Evolutionary conservation across 37 sponge, comb jelly and placozoan species (phyloP), one percentile per base, ranked within the genome.

Genomic region (Crambe crambe): DNA sequence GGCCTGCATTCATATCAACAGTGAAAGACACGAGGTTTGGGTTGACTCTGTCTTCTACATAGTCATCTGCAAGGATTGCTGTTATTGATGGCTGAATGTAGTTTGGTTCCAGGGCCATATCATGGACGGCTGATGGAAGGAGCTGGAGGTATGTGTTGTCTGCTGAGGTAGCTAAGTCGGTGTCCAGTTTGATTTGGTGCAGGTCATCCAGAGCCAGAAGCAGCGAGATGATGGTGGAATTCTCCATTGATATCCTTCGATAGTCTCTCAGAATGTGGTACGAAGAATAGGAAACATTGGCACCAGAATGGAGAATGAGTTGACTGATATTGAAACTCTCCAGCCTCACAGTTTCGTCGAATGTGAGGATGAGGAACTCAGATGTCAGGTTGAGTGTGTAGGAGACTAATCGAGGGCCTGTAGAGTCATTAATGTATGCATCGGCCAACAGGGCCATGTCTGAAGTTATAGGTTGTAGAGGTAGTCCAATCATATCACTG

Each of bases 331-430:
- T 72, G 34, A 95, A 73, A 71, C 91, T 96, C 25, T 78, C 80
- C 26, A 83, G 72, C 76, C 93, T 87, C 41, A 96, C 81, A 4
- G 89, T 87, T 72, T 96, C 97, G 73, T 90, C 94, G 77, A 93
- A 96, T 44, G 93, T 93, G 32, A 96, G 87, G 9, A 61, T 21
- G 37, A 96, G 77, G n/a, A 35, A 27, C 56, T 93, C 97, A 32
- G 74, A 77, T 10, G 86, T 87, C 32, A 96, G 80, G 74, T 96
- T 76, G 41, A 93, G 80, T 25, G 86, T 83, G 69, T 80, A 90
- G 1, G 82, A 68, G 3, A 80, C 39, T 0, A 94, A 78, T 23
- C 75, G 35, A 5, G 95, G 91, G 0, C 77, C 70, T 38, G 75
- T 80, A 2, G 72, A 76, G 44, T 94, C 95, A 23, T 68, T 81